Evolutionary conservation across 2,888 invertebrate species (phyloP), one percentile per base, ranked within the genome.

Genomic region (Euzophera pinguis): DNA sequence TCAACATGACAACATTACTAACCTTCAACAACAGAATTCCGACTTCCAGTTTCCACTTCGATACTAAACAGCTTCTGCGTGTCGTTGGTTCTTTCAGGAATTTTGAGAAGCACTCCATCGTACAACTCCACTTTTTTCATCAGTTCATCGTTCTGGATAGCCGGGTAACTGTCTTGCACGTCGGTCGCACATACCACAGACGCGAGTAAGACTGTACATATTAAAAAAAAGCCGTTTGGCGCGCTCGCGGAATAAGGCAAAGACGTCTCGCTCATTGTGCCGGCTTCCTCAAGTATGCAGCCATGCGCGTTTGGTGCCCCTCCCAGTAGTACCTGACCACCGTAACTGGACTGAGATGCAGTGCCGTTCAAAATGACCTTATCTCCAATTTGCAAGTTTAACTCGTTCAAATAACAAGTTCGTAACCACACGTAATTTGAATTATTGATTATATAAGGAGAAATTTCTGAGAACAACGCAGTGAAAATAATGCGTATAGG

Each of bases 61-160:
- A 90, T 67, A 2, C 89, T 84, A 32, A 88, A 53, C 52, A 86
- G 9, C 61, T 68, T 77, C 1, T 62, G 71, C 2, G 77, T 73
- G 50, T 65, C 67, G 53, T 76, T 75, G 47, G 64, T 71, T 29
- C 68, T 63, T 13, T 63, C 61, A 0, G 89, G 88, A 14, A 89
- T 62, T 49, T 73, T 73, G 60, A 86, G 61, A 48, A 71, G 69
- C 45, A 90, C 75, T 60, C 86, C 88, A 47, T 86, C 79, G 37
- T 69, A 76, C 6, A 88, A 54, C 69, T 89, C 76, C 17, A 87
- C 57, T 64, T 73, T 81, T 58, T 72, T 64, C 34, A 68, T 71
- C 54, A 64, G 38, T 3, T 54, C 55, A 63, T 65, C 59, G 8
- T 59, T 35, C 10, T 56, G 47, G 53, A 47, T 49, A 43, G 37